Base-by-base conservation (phyloP, 2,113 vertebrate genomes). In the Brevimyrus niger region DNA sequence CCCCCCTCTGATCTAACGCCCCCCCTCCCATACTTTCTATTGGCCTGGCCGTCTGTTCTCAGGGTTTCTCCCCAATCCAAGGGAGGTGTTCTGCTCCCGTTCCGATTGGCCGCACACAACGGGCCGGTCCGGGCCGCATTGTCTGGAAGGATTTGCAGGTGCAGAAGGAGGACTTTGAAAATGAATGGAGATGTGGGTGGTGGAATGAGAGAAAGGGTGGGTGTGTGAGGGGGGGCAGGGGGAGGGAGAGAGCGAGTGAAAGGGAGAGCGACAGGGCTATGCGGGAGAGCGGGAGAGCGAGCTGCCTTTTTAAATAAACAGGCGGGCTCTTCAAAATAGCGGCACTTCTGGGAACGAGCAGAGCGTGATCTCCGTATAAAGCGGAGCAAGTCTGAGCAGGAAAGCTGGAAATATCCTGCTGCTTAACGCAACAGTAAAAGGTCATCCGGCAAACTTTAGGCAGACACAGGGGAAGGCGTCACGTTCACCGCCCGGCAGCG, bases 171-270 rank as follows among this genome's bases (percentile, higher is more conserved):
- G 51, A 86, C 76, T 89, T 89, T 86, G 83, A 48, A 47, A 89
- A 15, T 85, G 89, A 86, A 89, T 89, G 51, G 83, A 86, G 80
- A 89, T 89, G 89, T 89, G 82, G 88, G 88, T 76, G 73, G 89
- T 84, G 83, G 50, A 38, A 50, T 84, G 88, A 27, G 80, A 51
- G 89, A 61, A 82, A n/a, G 27, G 9, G 89, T 19, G 50, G 51
- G 65, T 88, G 65, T 47, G 42, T 83, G 44, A 21, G 80, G 2
- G 80, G 6, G 42, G 4, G 48, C 0, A 21, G 44, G 35, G 73
- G 31, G 42, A 17, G 80, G 0, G 19, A 10, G 38, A 21, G 42
- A 47, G 51, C 21, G 51, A 50, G 31, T 44, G 88, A 31, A 76
- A 44, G 88, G 13, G 76, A 51, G 53, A 31, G 88, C n/a, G 47